Evolutionary conservation across 2,888 invertebrate species (phyloP).

Genomic region (Brenthis hecate): DNA sequence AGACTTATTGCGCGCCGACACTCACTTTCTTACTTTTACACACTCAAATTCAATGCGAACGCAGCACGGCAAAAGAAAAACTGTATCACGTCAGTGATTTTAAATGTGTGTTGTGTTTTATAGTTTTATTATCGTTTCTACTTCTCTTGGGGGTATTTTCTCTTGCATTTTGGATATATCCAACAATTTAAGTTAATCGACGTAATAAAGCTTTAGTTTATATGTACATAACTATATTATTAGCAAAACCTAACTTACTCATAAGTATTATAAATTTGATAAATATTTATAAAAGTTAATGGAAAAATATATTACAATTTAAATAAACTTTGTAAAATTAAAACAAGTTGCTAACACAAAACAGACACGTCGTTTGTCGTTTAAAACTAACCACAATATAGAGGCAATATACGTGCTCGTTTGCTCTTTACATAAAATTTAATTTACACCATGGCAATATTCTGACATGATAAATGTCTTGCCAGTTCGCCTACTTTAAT

Average conservation of each 20-base stretch:
- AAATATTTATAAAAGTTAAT: too few species aligned
- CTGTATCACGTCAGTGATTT: constrained; percentile 29
- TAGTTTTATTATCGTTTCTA: constrained; percentile 19
- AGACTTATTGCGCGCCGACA: constrained; percentile 52
- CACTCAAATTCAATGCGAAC: constrained; percentile 40
- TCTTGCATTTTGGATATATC: too few species aligned
- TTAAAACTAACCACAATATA: constrained; percentile 26
- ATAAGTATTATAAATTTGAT: too few species aligned
- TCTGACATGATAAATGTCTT: constrained; percentile 66
- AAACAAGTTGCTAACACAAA: not conserved
- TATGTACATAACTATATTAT: too few species aligned
- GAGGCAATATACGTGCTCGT: constrained; percentile 24
- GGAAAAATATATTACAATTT: too few species aligned
- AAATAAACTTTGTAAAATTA: too few species aligned
- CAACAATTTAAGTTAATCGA: too few species aligned
- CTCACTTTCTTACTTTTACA: constrained; percentile 49
- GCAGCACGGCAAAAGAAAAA: constrained; percentile 29
- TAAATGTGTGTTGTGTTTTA: constrained; percentile 22
- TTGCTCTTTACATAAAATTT: constrained; percentile 41
- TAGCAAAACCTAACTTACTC: too few species aligned
- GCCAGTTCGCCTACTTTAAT: constrained; percentile 60
- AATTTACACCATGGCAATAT: constrained; percentile 50
- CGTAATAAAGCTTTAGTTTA: too few species aligned
- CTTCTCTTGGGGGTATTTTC: not conserved
- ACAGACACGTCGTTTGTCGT: constrained; percentile 20